Evolutionary conservation across 2,888 invertebrate species (phyloP), one percentile per base, ranked within the genome.

Genomic region (Timandra comae): DNA sequence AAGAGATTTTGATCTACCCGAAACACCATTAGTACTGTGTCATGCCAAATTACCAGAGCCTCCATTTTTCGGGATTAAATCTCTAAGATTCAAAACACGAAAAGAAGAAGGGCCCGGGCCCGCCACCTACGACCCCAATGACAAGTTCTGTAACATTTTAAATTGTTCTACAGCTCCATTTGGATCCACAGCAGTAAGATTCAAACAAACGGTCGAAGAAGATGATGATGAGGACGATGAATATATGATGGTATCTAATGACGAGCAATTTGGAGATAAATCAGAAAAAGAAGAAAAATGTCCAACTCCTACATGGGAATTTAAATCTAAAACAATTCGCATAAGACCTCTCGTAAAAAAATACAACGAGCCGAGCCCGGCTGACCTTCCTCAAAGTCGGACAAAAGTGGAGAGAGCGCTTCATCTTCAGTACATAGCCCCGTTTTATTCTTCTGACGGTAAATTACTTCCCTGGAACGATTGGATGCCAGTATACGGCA

Each of bases 381-480:
- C 70, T 13, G 76, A 74, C 40, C 30, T 66, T 2, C 46, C 58
- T 1, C 56, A 52, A 37, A 7, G 21, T n/a, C n/a, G n/a, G n/a
- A n/a, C n/a, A n/a, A n/a, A n/a, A n/a, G n/a, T n/a, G n/a, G 30
- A 38, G 27, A 60, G 65, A 40, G 34, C 48, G 13, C 12, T 19
- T 7, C 33, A 53, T 20, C 30, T 63, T 21, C 78, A 78, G 51
- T 47, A 50, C 25, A 27, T 34, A 20, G 63, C 71, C 11, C 82
- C 84, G 3, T 84, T 84, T 46, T 53, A 34, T 32, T 54, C 74
- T 8, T 79, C 81, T 8, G 69, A 76, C 39, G 66, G 61, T 5
- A 67, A 81, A 16, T 75, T 84, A 46, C 47, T 55, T 26, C 69
- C 72, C 9, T 82, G 84, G 82, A 50, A 63, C 45, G 63, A 73